Evolutionary conservation across 2,113 vertebrate species (phyloP).

Genomic region (Albula goreensis): DNA sequence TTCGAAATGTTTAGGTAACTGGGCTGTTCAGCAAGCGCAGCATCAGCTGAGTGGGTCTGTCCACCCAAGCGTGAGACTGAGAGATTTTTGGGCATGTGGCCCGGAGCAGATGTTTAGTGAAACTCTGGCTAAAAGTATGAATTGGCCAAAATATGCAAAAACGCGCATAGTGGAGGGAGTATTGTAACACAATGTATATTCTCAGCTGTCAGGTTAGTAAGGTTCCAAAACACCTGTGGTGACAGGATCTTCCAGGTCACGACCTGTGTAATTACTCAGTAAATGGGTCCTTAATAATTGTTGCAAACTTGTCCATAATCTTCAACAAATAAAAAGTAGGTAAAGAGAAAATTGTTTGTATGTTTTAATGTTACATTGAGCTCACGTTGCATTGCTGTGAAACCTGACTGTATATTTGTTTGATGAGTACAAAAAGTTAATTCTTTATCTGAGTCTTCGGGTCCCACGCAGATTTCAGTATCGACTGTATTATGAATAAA

Average conservation of each 20-base stretch:
- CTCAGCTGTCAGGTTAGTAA: background rate
- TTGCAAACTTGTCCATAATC: background rate
- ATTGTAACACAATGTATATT: background rate
- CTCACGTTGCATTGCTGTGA: background rate
- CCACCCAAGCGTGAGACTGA: conserved; percentile 49
- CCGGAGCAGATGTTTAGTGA: conserved; percentile 56
- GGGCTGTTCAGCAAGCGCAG: background rate
- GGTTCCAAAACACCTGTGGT: background rate
- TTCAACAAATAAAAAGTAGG: background rate
- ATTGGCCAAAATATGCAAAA: background rate
- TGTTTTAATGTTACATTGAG: background rate
- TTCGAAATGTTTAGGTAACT: conserved; percentile 9
- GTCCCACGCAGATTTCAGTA: background rate
- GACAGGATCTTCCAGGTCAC: background rate
- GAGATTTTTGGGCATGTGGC: conserved; percentile 53
- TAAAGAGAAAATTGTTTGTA: background rate
- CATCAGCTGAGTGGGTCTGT: conserved; percentile 42
- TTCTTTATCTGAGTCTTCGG: background rate
- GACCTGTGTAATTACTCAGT: background rate
- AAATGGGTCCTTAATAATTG: background rate
- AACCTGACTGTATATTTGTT: background rate
- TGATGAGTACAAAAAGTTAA: background rate
- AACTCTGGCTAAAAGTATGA: background rate
- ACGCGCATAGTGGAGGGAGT: background rate
- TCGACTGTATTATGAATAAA: conserved; percentile 23